Percentiles rank a stretch among this genome's conserved stretches.
Evolutionary conservation across 2,888 invertebrate species (phyloP).

Genomic region (Cyaniris semiargus): DNA sequence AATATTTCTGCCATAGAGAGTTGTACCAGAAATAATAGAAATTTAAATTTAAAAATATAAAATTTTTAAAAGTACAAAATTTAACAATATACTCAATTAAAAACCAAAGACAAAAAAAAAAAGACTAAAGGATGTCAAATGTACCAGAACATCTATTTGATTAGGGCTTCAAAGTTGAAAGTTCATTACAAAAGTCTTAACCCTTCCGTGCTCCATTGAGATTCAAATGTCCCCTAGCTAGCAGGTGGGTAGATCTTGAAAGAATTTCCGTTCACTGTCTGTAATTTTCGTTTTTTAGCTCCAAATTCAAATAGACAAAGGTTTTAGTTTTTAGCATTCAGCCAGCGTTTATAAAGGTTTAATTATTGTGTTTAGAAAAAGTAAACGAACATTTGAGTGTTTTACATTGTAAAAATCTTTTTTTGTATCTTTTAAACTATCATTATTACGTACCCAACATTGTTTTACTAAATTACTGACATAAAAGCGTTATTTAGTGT

Average conservation of each 20-base stretch:
- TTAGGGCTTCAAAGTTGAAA: conserved; percentile 26
- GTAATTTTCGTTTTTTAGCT: conserved; percentile 44
- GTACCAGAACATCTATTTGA: conserved; percentile 31
- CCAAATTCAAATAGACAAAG: conserved; percentile 40
- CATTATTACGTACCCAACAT: too few relatives aligned
- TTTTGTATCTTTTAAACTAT: too few relatives aligned
- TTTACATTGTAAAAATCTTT: not conserved
- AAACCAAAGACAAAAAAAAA: conserved; percentile 2
- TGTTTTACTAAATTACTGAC: too few relatives aligned
- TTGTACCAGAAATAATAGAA: too few relatives aligned
- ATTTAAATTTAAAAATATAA: too few relatives aligned
- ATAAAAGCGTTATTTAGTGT: too few relatives aligned
- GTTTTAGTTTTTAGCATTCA: conserved; percentile 34
- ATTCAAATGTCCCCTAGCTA: conserved; percentile 73
- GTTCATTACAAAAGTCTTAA: conserved; percentile 54
- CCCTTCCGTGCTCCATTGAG: conserved; percentile 65
- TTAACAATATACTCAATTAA: not conserved
- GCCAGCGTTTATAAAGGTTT: not conserved
- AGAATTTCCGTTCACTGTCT: conserved; percentile 62
- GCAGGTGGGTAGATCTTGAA: conserved; percentile 67
- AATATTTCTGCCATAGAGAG: too few relatives aligned
- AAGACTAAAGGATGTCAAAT: not conserved
- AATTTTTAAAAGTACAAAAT: too few relatives aligned
- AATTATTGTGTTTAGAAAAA: not conserved
- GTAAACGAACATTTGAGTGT: not conserved